Conservation (phyloP, 2,797 vertebrate species). For the Distichodus sexfasciatus region DNA sequence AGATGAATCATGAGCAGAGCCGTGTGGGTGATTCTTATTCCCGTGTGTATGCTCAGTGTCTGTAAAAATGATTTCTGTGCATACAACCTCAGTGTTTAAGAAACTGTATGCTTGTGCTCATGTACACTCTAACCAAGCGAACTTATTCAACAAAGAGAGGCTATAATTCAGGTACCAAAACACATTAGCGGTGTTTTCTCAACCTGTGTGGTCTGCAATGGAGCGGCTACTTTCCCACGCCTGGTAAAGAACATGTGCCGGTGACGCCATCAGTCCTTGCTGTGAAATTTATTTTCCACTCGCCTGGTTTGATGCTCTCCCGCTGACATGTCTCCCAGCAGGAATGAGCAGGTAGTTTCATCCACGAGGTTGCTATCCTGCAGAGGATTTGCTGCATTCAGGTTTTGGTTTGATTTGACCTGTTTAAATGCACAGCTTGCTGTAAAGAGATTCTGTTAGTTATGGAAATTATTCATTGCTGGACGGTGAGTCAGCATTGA, state of each 20-base stretch:
- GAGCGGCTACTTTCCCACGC: conserved; percentile 1
- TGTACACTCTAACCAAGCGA: background rate
- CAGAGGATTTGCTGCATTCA: background rate
- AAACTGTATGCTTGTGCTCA: too few species aligned
- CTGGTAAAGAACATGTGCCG: background rate
- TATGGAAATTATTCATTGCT: background rate
- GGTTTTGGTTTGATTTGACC: background rate
- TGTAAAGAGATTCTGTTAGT: background rate
- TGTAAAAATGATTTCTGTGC: too few species aligned
- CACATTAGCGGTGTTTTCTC: conserved; percentile 8
- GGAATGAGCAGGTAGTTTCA: background rate
- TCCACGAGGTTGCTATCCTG: background rate
- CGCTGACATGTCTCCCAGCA: background rate
- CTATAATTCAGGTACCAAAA: background rate
- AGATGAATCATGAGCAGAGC: too few species aligned
- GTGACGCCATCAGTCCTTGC: background rate
- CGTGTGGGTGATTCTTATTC: too few species aligned
- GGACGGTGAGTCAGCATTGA: background rate
- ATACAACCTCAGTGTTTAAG: too few species aligned
- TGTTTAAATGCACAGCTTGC: background rate
- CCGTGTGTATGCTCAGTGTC: too few species aligned
- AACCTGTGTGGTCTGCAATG: conserved; percentile 28
- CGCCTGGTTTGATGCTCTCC: background rate
- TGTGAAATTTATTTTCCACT: background rate
- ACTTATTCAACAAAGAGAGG: background rate